Conservation (phyloP, 2,113 vertebrate species). For the Aphyosemion australe region DNA sequence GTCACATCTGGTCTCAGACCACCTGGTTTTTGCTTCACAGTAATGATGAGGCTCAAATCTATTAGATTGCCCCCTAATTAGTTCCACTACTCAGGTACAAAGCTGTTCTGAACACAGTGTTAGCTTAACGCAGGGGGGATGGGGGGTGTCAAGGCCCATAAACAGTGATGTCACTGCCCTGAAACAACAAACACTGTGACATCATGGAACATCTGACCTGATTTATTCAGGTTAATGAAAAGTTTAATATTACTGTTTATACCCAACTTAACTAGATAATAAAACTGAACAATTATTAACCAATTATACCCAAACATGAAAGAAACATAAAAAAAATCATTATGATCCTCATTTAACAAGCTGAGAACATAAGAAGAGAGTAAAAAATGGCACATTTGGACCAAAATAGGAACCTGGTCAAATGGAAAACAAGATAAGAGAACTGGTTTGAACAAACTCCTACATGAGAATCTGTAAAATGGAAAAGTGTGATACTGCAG, state of each 20-base stretch:
- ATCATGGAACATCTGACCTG: not conserved
- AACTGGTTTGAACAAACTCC: constrained; percentile 15
- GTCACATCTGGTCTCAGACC: constrained; percentile 33
- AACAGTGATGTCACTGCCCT: not conserved
- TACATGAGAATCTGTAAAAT: constrained; percentile 29
- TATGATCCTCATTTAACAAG: not conserved
- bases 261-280: no score
- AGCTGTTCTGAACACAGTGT: constrained; percentile 17
- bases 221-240: constrained; percentile 5
- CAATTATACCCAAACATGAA: no score
- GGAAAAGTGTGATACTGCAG: constrained; percentile 27
- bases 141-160: constrained; percentile 26
- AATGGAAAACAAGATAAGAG: constrained; percentile 64
- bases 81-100: constrained; percentile 34
- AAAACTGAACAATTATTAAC: not conserved
- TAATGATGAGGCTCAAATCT: constrained; percentile 35
- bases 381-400: constrained; percentile 33
- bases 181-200: constrained; percentile 20
- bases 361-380: constrained; percentile 9
- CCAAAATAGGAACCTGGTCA: constrained; percentile 50
- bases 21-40: constrained; percentile 24
- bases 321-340: not conserved
- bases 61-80: constrained; percentile 35
- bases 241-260: not conserved
- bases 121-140: constrained; percentile 27